A percentile compares a stretch with the other conserved stretches of the same genome.
Conservation (phyloP, 2,797 vertebrate species). For the Melanotaenia maccullochi region DNA sequence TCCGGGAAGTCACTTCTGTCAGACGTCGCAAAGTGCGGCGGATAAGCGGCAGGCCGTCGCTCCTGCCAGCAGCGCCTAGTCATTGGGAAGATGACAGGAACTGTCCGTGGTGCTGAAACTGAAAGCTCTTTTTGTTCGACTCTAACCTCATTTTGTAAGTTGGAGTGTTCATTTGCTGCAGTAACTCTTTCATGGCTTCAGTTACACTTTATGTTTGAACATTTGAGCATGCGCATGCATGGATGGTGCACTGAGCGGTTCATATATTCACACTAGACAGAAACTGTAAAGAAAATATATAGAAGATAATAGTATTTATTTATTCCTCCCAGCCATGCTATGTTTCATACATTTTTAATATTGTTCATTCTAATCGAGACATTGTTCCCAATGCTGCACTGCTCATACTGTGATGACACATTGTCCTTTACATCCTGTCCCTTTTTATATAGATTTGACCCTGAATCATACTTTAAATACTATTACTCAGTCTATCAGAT, state of each 20-base stretch:
- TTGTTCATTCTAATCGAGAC: slow-evolving; percentile 9
- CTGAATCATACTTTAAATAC: slow-evolving; percentile 21
- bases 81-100: slow-evolving; percentile 58
- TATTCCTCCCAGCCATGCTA: background rate
- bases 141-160: slow-evolving; percentile 35
- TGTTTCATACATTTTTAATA: slow-evolving; percentile 18
- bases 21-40: slow-evolving; percentile 53
- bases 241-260: background rate
- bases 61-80: slow-evolving; percentile 47
- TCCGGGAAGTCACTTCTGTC: slow-evolving; percentile 40
- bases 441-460: background rate
- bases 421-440: background rate
- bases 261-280: background rate
- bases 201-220: slow-evolving; percentile 10
- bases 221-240: slow-evolving; percentile 5
- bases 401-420: slow-evolving; percentile 7
- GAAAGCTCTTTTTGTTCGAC: slow-evolving; percentile 61
- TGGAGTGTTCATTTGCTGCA: slow-evolving; percentile 33
- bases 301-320: background rate
- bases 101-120: slow-evolving; percentile 77
- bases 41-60: slow-evolving; percentile 43
- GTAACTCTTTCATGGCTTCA: slow-evolving; percentile 13
- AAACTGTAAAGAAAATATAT: background rate
- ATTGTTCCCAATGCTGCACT: background rate
- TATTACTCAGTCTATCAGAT: slow-evolving; percentile 24